Evolutionary conservation across 2,113 vertebrate genomes (phyloP).

Genomic region (Onychostoma macrolepis): DNA sequence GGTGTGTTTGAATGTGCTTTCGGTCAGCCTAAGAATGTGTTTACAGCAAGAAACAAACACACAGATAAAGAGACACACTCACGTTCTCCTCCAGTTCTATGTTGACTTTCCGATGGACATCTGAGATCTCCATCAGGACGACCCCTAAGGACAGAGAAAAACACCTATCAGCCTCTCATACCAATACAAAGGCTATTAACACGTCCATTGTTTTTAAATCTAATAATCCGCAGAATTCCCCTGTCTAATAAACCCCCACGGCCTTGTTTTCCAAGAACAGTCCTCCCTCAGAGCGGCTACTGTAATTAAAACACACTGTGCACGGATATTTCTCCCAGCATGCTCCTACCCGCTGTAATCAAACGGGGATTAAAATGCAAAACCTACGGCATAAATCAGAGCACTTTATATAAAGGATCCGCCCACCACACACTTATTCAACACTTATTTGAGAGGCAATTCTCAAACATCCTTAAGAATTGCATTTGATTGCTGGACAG

Average conservation of each 20-base stretch:
- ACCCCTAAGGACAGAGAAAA: conserved; percentile 74
- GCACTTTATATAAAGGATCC: conserved; percentile 31
- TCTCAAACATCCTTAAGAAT: conserved; percentile 39
- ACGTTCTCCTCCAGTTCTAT: conserved; percentile 92
- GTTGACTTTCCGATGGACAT: conserved; percentile 89
- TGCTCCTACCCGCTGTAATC: conserved; percentile 58
- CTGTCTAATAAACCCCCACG: conserved; percentile 32
- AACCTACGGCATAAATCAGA: conserved; percentile 17
- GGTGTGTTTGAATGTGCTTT: conserved; percentile 3
- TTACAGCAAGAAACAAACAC: not conserved
- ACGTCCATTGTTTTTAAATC: conserved; percentile 21
- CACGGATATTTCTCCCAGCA: conserved; percentile 36
- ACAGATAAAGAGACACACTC: conserved; percentile 65
- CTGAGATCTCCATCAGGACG: conserved; percentile 92
- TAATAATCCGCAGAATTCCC: conserved; percentile 49
- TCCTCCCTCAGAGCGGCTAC: conserved; percentile 39
- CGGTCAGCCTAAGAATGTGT: not conserved
- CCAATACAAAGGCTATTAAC: conserved; percentile 13
- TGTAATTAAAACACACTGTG: conserved; percentile 63
- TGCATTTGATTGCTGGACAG: conserved; percentile 8
- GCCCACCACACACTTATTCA: conserved; percentile 29
- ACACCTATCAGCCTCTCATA: conserved; percentile 32
- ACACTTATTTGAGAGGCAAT: conserved; percentile 40
- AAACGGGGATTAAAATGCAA: conserved; percentile 61
- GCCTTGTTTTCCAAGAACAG: conserved; percentile 49